phyloP scores from a whole-genome alignment of 2,797 vertebrate genomes.

The Dermochelys coriacea region DNA sequence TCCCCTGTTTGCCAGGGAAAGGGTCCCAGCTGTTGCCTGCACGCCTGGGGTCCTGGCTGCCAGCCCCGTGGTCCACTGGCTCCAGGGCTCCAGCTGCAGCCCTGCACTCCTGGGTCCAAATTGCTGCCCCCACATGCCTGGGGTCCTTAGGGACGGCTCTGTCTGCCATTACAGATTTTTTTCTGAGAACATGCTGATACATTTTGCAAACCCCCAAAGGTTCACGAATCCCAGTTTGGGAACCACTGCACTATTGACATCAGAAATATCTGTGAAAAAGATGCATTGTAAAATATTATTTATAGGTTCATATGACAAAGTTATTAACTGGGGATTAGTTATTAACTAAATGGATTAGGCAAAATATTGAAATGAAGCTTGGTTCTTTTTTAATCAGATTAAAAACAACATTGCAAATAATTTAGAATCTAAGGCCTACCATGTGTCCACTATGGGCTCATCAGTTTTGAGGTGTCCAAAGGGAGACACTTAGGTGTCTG shows the following conservation, averaged over 20 bases:
- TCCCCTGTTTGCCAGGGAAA: no score
- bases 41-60: no score
- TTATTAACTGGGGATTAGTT: neutral
- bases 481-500: neutral
- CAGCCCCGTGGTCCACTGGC: no score
- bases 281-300: neutral
- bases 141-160: no score
- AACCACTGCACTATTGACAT: neutral
- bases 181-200: no score
- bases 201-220: no score
- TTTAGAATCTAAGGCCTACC: neutral
- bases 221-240: no score
- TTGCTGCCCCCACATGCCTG: no score
- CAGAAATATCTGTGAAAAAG: neutral
- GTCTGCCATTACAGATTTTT: no score
- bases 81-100: no score
- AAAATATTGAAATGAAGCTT: neutral
- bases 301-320: neutral
- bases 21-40: no score
- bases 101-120: no score
- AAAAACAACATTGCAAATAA: neutral
- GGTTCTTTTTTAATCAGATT: rapidly evolving
- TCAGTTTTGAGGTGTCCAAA: neutral
- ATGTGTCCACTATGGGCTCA: rapidly evolving
- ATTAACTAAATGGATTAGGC: neutral